Evolutionary conservation across 2,797 vertebrate genomes (phyloP).

Genomic region (Linurgus olivaceus): DNA sequence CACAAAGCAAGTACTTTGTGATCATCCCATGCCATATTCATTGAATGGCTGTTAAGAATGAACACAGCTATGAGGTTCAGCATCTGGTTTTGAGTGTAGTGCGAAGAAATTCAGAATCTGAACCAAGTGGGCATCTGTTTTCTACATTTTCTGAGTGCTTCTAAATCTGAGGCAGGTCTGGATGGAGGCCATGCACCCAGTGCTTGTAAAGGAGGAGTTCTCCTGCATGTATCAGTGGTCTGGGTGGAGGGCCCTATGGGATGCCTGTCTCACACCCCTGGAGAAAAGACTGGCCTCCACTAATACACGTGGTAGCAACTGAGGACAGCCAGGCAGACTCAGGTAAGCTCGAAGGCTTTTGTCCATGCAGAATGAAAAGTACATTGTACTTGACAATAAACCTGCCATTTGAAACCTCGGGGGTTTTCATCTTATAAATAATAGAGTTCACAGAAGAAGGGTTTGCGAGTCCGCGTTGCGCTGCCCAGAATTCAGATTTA

Average conservation of each 20-base stretch:
- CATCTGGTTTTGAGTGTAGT: background rate
- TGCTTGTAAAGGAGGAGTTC: background rate
- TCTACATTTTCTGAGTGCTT: background rate
- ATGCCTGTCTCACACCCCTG: constrained; percentile 14
- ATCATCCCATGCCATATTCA: background rate
- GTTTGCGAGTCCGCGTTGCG: constrained; percentile 38
- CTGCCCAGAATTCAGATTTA: constrained; percentile 72
- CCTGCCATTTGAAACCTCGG: constrained; percentile 69
- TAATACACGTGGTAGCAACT: background rate
- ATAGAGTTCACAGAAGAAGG: constrained; percentile 58
- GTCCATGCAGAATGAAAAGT: constrained; percentile 57
- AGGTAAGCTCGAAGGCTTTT: constrained; percentile 57
- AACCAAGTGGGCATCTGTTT: background rate
- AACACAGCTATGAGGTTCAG: background rate
- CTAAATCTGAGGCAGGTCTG: background rate
- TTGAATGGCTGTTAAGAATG: background rate
- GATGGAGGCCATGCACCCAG: background rate
- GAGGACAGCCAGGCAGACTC: constrained; percentile 17
- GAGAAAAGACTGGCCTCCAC: background rate
- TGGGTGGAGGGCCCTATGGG: background rate
- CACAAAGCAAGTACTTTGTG: background rate
- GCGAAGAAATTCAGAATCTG: background rate
- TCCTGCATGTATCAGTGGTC: background rate
- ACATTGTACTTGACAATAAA: constrained; percentile 70
- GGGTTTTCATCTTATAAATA: constrained; percentile 68